Percentiles rank a stretch among this genome's conserved stretches.
Conservation (phyloP, 2,888 invertebrate species). For the Cepaea hortensis region DNA sequence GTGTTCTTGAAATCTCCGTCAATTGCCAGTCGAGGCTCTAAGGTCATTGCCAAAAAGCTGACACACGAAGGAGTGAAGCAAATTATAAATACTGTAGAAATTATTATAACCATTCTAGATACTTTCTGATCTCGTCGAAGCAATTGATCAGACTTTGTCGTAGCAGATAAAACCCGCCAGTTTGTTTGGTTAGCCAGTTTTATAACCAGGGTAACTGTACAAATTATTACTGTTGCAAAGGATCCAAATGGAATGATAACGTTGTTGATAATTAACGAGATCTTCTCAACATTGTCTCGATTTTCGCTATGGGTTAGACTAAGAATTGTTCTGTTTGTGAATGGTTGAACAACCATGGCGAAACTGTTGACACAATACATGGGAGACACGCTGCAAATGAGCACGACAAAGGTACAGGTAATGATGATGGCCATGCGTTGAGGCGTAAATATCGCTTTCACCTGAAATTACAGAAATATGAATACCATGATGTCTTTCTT, state of each 20-base stretch:
- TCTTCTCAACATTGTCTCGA: neutral
- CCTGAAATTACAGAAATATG: neutral
- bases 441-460: neutral
- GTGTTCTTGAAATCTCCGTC: neutral
- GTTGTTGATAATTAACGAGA: neutral
- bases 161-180: neutral
- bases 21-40: neutral
- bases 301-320: neutral
- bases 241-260: neutral
- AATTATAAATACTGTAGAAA: neutral
- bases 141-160: neutral
- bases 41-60: neutral
- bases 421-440: neutral
- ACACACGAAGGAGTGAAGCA: conserved; percentile 7
- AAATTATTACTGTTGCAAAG: neutral
- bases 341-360: neutral
- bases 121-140: neutral
- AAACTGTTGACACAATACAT: conserved; percentile 14
- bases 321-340: conserved; percentile 19
- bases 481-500: no score
- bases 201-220: neutral
- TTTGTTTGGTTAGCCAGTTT: neutral
- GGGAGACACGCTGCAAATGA: conserved; percentile 14
- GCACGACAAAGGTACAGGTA: neutral
- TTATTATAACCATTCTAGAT: conserved; percentile 2